Percentiles rank a stretch among this genome's conserved stretches.
phyloP scores from a whole-genome alignment of 2,797 vertebrate species.

The Manis pentadactyla region DNA sequence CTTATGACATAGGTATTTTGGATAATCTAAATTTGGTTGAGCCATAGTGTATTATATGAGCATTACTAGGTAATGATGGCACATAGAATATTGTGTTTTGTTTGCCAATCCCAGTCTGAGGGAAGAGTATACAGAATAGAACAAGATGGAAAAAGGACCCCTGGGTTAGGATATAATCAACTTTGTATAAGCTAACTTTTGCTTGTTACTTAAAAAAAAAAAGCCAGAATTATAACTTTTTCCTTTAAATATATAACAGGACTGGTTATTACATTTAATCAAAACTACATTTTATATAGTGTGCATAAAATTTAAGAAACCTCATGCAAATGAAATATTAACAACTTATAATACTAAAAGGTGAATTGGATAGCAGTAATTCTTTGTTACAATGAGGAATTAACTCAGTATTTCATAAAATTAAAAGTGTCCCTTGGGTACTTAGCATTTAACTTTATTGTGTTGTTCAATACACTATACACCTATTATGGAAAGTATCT shows the following conservation, averaged over 20 bases:
- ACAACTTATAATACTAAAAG: neutral
- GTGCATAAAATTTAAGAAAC: slow-evolving; percentile 25
- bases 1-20: neutral
- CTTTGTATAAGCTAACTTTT: neutral
- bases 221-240: slow-evolving; percentile 15
- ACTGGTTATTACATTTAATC: slow-evolving; percentile 20
- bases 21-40: slow-evolving; percentile 32
- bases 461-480: neutral
- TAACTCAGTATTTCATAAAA: slow-evolving; percentile 21
- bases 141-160: neutral
- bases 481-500: neutral
- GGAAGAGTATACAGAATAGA: neutral
- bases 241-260: neutral
- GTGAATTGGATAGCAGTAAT: neutral
- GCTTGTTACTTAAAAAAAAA: neutral
- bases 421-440: neutral
- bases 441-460: neutral
- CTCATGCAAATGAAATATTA: neutral
- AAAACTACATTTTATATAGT: neutral
- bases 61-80: neutral
- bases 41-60: slow-evolving; percentile 13
- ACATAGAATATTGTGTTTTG: neutral
- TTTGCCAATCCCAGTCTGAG: neutral
- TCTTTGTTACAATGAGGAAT: slow-evolving; percentile 32
- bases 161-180: neutral